Evolutionary conservation across 2,113 vertebrate species (phyloP).

Genomic region (Serinus canaria): DNA sequence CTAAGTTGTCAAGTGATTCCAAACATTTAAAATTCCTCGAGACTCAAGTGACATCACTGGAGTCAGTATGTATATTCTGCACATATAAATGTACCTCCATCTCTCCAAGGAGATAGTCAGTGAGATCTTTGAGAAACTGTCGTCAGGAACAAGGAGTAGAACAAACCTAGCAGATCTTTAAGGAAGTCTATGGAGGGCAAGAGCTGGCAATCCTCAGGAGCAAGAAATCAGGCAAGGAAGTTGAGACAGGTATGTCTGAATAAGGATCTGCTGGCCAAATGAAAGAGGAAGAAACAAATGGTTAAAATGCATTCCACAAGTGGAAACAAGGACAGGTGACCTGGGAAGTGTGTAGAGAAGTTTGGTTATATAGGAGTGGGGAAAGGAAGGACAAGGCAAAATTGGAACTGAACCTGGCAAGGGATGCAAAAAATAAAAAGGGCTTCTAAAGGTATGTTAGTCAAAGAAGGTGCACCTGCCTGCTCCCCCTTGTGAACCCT

Average conservation of each 20-base stretch:
- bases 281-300: not conserved
- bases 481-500: accelerated
- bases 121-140: not conserved
- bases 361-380: not conserved
- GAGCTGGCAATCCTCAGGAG: not conserved
- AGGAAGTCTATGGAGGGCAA: not conserved
- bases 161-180: not conserved
- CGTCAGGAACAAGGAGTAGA: not conserved
- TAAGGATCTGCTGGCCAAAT: not conserved
- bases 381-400: not conserved
- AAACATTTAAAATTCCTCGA: not conserved
- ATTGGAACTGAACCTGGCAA: not conserved
- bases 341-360: not conserved
- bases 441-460: not conserved
- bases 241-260: accelerated
- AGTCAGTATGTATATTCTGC: not conserved
- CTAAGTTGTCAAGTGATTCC: not conserved
- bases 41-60: not conserved
- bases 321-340: not conserved
- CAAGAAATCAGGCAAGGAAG: not conserved
- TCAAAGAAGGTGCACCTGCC: not conserved
- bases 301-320: not conserved
- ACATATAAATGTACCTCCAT: not conserved
- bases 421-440: not conserved
- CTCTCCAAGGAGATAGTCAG: not conserved